phyloP scores from a whole-genome alignment of 2,797 vertebrate species.

The Poeciliopsis paucimaculata region DNA sequence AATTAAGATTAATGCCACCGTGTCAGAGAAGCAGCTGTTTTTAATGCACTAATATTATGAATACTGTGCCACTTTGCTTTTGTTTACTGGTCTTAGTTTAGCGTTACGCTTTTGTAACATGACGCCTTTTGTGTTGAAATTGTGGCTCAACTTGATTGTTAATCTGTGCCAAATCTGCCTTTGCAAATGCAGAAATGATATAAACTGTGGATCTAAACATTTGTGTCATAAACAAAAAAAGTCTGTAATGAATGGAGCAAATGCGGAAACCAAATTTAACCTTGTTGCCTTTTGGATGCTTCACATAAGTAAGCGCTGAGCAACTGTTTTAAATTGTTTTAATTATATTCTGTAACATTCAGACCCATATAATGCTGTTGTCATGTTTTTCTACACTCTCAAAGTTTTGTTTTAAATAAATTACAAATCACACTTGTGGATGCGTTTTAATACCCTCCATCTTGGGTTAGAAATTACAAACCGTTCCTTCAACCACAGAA shows the following conservation, averaged over 20 bases:
- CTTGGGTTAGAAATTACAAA: background rate
- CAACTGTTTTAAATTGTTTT: conserved; percentile 14
- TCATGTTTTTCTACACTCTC: conserved; percentile 35
- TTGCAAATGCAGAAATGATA: conserved; percentile 6
- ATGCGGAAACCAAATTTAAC: conserved; percentile 2
- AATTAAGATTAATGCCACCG: conserved; percentile 17
- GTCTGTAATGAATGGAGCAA: background rate
- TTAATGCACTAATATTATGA: conserved; percentile 64
- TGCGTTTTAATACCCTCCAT: background rate
- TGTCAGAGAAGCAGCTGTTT: conserved; percentile 48
- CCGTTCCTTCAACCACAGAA: too few species aligned
- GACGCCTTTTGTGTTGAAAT: conserved; percentile 16
- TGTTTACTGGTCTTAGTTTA: conserved; percentile 27
- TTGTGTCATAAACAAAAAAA: conserved; percentile 20
- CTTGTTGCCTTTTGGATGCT: conserved; percentile 29
- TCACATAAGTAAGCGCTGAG: conserved; percentile 34
- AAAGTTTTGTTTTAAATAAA: conserved; percentile 60
- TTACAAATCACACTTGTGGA: conserved; percentile 13
- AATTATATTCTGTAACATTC: conserved; percentile 11
- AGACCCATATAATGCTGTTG: conserved; percentile 16
- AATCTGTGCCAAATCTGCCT: conserved; percentile 9
- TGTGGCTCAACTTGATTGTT: background rate
- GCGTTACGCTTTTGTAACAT: conserved; percentile 17
- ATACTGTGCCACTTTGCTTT: conserved; percentile 50
- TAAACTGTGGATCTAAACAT: conserved; percentile 7